Evolutionary conservation across 2,113 vertebrate genomes (phyloP).

Genomic region (Nycticebus coucang): DNA sequence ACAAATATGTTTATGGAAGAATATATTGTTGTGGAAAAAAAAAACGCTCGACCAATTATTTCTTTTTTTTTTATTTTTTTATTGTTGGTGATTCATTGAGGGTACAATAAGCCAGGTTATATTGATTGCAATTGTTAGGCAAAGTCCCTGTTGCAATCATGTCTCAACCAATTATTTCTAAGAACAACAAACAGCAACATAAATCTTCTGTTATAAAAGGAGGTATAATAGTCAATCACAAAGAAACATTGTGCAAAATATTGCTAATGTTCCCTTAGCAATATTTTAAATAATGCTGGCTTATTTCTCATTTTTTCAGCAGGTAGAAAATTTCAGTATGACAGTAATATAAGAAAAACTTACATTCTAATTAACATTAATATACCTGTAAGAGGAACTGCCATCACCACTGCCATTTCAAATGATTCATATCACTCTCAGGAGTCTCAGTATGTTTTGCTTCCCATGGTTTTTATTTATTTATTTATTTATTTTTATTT

Average conservation of each 20-base stretch:
- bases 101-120: too few species aligned
- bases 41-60: constrained; percentile 72
- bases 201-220: constrained; percentile 83
- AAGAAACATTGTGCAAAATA: too few species aligned
- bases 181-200: constrained; percentile 80
- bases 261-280: constrained; percentile 77
- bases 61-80: too few species aligned
- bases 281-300: constrained; percentile 80
- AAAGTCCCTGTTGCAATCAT: too few species aligned
- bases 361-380: constrained; percentile 68
- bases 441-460: constrained; percentile 15
- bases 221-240: constrained; percentile 83
- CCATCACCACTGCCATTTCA: constrained; percentile 49
- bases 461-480: neutral
- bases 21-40: constrained; percentile 70
- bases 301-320: constrained; percentile 66
- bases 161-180: too few species aligned
- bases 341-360: constrained; percentile 50
- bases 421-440: constrained; percentile 40
- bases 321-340: constrained; percentile 43
- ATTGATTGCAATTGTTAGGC: too few species aligned
- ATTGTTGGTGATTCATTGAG: too few species aligned
- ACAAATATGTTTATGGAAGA: constrained; percentile 67
- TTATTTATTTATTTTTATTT: too few species aligned
- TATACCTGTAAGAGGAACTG: constrained; percentile 35